Conservation (phyloP, 92 coral and sea anemone species). For the Chrysogorgia sp. region DNA sequence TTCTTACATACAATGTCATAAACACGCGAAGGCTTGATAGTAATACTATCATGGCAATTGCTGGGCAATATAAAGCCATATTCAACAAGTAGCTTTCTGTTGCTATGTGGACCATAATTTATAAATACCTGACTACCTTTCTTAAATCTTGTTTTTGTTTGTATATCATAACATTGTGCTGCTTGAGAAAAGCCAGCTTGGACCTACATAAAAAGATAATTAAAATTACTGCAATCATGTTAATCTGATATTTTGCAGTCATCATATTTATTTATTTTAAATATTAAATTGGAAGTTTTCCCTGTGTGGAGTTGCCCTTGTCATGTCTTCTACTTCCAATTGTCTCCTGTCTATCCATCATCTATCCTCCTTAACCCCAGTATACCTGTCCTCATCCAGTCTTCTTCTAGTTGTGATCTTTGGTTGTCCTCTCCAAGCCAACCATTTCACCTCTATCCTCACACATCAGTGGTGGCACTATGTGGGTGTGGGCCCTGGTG, state of each 20-base stretch:
- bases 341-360: too few species aligned
- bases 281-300: too few species aligned
- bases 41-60: constrained; percentile 66
- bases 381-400: too few species aligned
- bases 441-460: neutral
- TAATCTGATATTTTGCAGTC: too few species aligned
- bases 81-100: constrained; percentile 76
- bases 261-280: too few species aligned
- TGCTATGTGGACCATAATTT: constrained; percentile 92
- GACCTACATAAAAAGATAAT: constrained; percentile 50
- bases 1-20: constrained; percentile 44
- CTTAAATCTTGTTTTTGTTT: constrained; percentile 64
- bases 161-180: constrained; percentile 66
- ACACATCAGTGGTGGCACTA: neutral
- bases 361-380: too few species aligned
- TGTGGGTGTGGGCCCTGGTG: too few species aligned
- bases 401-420: too few species aligned
- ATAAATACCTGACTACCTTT: constrained; percentile 81
- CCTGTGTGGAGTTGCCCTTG: too few species aligned
- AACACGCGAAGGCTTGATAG: constrained; percentile 43
- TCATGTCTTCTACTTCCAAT: too few species aligned
- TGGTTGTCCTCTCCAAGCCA: too few species aligned
- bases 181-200: constrained; percentile 64
- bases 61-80: constrained; percentile 87
- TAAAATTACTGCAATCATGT: too few species aligned